These are phyloP conservation scores for Globia sparganii DNA, from an alignment of 2,888 invertebrate genomes.

Conservation along the genomic window DNA sequence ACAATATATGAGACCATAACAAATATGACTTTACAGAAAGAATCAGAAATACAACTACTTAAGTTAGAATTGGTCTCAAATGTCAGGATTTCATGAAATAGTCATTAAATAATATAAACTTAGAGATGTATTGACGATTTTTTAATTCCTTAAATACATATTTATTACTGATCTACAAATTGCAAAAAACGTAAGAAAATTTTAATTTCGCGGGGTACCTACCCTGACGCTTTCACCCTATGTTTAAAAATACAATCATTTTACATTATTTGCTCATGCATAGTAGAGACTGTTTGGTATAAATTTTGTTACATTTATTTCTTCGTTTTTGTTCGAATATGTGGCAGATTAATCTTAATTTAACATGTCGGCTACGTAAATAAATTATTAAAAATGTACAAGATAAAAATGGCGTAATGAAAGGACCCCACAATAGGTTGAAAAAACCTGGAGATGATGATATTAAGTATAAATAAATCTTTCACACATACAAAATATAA, in stretches of 20 bases:
- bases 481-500: slow-evolving; percentile 23
- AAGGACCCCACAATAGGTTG: background rate
- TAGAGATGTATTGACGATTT: background rate
- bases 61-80: background rate
- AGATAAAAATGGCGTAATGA: background rate
- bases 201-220: background rate
- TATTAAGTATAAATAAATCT: background rate
- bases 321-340: slow-evolving; percentile 47
- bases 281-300: slow-evolving; percentile 45
- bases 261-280: slow-evolving; percentile 37
- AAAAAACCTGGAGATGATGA: background rate
- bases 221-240: background rate
- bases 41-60: background rate
- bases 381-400: slow-evolving; percentile 14
- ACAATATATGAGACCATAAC: background rate
- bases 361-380: background rate
- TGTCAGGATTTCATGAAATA: background rate
- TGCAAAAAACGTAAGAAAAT: background rate
- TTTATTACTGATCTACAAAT: background rate
- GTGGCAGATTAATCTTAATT: slow-evolving; percentile 3
- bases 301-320: slow-evolving; percentile 29
- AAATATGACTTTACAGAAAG: background rate
- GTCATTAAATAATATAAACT: background rate
- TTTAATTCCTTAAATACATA: background rate
- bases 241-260: slow-evolving; percentile 64